A percentile compares a stretch with the other conserved stretches of the same genome.
Evolutionary conservation across 30 jellyfish, hydroid and myxozoan species (phyloP).

Genomic region (Chrysaora quinquecirrha): DNA sequence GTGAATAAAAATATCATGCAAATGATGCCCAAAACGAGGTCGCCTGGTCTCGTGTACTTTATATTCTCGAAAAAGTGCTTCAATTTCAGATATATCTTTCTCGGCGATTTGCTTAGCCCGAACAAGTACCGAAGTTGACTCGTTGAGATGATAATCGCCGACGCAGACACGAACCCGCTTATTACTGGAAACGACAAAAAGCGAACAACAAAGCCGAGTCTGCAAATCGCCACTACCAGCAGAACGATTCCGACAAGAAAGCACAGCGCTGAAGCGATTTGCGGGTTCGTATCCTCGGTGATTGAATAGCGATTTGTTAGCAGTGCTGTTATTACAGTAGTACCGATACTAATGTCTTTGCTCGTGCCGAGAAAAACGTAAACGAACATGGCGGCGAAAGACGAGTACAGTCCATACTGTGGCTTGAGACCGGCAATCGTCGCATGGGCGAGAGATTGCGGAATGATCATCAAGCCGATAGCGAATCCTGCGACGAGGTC

Average conservation of each 20-base stretch:
- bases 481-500: constrained; percentile 83
- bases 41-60: constrained; percentile 71
- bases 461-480: constrained; percentile 76
- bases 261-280: constrained; percentile 74
- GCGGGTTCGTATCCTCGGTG: constrained; percentile 38
- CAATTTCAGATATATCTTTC: constrained; percentile 39
- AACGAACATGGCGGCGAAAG: constrained; percentile 76
- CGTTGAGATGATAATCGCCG: constrained; percentile 65
- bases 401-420: constrained; percentile 80
- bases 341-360: constrained; percentile 81
- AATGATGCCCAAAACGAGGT: constrained; percentile 66
- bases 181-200: constrained; percentile 81
- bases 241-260: constrained; percentile 69
- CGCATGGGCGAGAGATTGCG: constrained; percentile 85
- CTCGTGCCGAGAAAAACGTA: constrained; percentile 79
- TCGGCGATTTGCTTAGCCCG: constrained; percentile 69
- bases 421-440: constrained; percentile 79
- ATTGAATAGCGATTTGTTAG: constrained; percentile 66
- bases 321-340: constrained; percentile 83
- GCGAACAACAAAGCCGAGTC: constrained; percentile 79
- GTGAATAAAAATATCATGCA: constrained; percentile 42
- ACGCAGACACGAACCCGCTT: constrained; percentile 92
- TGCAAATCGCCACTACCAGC: constrained; percentile 65
- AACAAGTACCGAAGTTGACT: constrained; percentile 79
- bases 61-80: constrained; percentile 53